Base-by-base conservation (phyloP, 2,888 invertebrate genomes). In the Augiades crinisus region DNA sequence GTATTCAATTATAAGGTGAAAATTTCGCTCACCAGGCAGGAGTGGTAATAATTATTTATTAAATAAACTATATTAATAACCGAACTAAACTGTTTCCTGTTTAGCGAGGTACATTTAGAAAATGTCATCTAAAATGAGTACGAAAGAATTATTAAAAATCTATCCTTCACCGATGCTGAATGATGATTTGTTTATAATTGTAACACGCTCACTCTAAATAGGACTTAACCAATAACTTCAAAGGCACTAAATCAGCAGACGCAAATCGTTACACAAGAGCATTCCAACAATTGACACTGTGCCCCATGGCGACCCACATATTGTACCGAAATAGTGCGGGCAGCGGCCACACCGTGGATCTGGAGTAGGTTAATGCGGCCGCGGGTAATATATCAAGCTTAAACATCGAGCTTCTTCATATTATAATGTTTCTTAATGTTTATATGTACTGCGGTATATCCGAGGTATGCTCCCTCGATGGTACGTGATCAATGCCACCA, bases 231-330 rank as follows among this genome's bases (percentile, higher is more conserved):
- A 27, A 27, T 27, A 37, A 30, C 30, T n/a, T 17, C 6, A 19
- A 6, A 19, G 6, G 16, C 31, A 47, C 49, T 55, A 55, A 49
- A 56, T 54, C 47, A 55, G 41, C 44, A 36, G 44, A 53, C 41
- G 53, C 21, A 12, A 13, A 33, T 7, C 2, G 10, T 61, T 58
- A 47, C 57, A 40, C 55, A 58, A 59, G 44, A 38, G 37, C 56
- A 24, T 24, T 45, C 40, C 24, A 47, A 49, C 59, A 58, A 59
- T 63, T 64, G 60, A 63, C 61, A 63, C 58, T 55, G 56, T 49
- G 41, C 24, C 49, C 49, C 43, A 43, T 43, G 41, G 19, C 53
- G 65, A 57, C 63, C 65, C 47, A 62, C 54, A 61, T 64, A 34
- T 45, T 45, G 53, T 36, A 63, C 62, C 40, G 57, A 59, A 63